These are phyloP conservation scores for Chelonus formosanus DNA, from an alignment of 2,888 invertebrate species.

Conservation along the genomic window DNA sequence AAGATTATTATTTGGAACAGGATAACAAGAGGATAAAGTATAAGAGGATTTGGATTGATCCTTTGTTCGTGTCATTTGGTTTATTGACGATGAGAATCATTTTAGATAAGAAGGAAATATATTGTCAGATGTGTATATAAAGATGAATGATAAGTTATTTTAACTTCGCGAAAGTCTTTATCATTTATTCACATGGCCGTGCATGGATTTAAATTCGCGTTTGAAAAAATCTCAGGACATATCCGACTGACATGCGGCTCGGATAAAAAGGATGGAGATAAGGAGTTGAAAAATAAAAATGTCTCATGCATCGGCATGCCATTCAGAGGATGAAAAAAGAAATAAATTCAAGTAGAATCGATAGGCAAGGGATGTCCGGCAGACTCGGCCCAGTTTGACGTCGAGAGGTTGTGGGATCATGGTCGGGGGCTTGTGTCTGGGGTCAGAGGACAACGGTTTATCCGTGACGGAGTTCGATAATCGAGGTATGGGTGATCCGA, in stretches of 20 bases:
- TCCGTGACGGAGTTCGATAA: slow-evolving; percentile 25
- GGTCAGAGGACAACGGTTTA: slow-evolving; percentile 26
- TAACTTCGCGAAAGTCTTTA: slow-evolving; percentile 8
- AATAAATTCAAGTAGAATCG: slow-evolving; percentile 17
- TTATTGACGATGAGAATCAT: no score
- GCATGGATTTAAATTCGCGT: slow-evolving; percentile 12
- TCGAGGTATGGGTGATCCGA: slow-evolving; percentile 26
- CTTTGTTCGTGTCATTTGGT: neutral
- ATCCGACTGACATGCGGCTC: slow-evolving; percentile 26
- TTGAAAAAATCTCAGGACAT: slow-evolving; percentile 20
- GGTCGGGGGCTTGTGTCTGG: slow-evolving; percentile 31
- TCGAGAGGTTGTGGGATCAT: slow-evolving; percentile 18
- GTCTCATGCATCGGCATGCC: slow-evolving; percentile 63
- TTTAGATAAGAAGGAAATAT: no score
- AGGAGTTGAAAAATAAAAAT: slow-evolving; percentile 42
- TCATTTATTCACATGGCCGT: slow-evolving; percentile 5
- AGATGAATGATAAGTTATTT: no score
- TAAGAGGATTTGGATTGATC: slow-evolving; percentile 2
- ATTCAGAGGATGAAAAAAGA: slow-evolving; percentile 52
- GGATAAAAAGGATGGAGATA: slow-evolving; percentile 17
- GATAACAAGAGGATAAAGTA: slow-evolving; percentile 10
- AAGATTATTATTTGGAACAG: neutral
- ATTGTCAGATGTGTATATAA: no score
- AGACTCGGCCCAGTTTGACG: slow-evolving; percentile 48
- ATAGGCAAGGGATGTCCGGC: slow-evolving; percentile 36